Evolutionary conservation across 2,888 invertebrate genomes (phyloP).

Genomic region (Platypus cylindrus): DNA sequence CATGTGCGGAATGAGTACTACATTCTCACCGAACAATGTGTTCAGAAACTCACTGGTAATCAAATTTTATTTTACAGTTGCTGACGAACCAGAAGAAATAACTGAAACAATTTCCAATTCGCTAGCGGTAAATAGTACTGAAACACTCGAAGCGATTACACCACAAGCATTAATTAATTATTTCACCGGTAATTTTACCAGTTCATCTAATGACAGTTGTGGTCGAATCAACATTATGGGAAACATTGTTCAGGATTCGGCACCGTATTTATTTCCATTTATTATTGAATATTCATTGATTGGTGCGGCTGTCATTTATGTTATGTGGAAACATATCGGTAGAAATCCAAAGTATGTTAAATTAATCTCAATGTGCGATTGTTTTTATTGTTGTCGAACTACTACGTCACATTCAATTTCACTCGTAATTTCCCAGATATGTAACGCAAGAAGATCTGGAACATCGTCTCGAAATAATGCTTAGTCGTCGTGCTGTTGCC

Average conservation of each 20-base stretch:
- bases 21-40: too few species aligned
- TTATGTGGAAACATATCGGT: slow-evolving; percentile 94
- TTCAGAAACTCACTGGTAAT: background rate
- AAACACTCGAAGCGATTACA: slow-evolving; percentile 27
- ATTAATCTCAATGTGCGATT: background rate
- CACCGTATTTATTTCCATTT: slow-evolving; percentile 91
- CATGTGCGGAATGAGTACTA: too few species aligned
- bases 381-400: background rate
- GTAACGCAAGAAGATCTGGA: slow-evolving; percentile 73
- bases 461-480: slow-evolving; percentile 77
- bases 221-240: slow-evolving; percentile 84
- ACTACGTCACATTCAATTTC: background rate
- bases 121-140: slow-evolving; percentile 27
- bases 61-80: slow-evolving; percentile 20
- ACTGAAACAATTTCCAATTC: slow-evolving; percentile 16
- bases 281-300: slow-evolving; percentile 92
- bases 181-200: slow-evolving; percentile 29
- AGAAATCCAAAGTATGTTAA: slow-evolving; percentile 63
- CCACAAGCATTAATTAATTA: slow-evolving; percentile 27
- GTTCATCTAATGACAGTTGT: slow-evolving; percentile 50
- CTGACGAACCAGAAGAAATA: slow-evolving; percentile 21
- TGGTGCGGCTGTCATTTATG: slow-evolving; percentile 88
- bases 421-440: slow-evolving; percentile 36
- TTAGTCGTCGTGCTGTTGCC: slow-evolving; percentile 75
- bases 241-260: slow-evolving; percentile 80